Evolutionary conservation across 35 echinoderm and acorn worm species (phyloP), one percentile per base, ranked within the genome.

Genomic region (Ophiothrix spiculata): DNA sequence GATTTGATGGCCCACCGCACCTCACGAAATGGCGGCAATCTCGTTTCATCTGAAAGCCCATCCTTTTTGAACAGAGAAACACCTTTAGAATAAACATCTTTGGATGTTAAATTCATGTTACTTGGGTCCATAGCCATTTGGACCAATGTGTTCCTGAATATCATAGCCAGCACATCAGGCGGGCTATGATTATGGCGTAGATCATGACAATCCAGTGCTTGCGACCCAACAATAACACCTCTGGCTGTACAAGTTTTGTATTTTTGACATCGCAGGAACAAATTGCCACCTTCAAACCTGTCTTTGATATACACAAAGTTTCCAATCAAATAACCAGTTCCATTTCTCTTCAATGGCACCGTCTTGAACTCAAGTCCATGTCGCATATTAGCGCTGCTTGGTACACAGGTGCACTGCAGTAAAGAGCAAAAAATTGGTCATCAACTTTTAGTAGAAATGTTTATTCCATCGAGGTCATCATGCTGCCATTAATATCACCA

Each of bases 271-370:
- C 60, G 60, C 1, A 69, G 60, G 29, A 69, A 69, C 6, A 69
- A 28, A n/a, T 69, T 69, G 60, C 60, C 60, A 6, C 60, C 60
- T 69, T 69, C 60, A 15, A 69, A n/a, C 29, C 60, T 6, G 60
- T 69, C 60, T 28, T 69, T 69, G 60, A 69, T 69, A n/a, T 69
- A 69, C 60, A 69, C 60, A 69, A 25, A 69, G 1, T 69, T 69
- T 1, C 60, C 60, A 25, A 69, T n/a, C 3, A 69, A 28, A 69
- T 69, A 69, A n/a, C 60, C 60, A 2, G 25, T 69, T 15, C 60
- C 60, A 10, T n/a, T 69, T n/a, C 60, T 69, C 23, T 69, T 69
- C 60, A 69, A n/a, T 69, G 60, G 60, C 17, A 69, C 29, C 3
- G 60, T 69, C 29, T 28, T 69, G 60, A 15, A 69, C 60, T 69